phyloP scores from a whole-genome alignment of 2,888 invertebrate genomes.

The Flabesymbios commensalis region DNA sequence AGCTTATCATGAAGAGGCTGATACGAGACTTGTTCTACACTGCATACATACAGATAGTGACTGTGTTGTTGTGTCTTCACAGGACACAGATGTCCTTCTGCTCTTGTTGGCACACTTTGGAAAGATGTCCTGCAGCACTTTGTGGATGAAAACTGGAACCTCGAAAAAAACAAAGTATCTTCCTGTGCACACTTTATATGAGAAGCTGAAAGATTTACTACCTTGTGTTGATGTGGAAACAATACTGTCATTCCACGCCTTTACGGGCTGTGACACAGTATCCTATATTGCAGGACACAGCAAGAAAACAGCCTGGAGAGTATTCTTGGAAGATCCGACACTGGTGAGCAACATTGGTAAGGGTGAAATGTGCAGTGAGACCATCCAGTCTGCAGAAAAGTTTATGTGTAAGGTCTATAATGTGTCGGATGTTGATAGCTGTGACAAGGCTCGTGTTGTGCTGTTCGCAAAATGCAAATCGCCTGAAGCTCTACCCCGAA shows the following conservation, averaged over 20 bases:
- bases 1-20: conserved; percentile 6
- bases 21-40: conserved; percentile 1
- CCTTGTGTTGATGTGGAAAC: background rate
- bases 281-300: background rate
- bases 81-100: conserved; percentile 5
- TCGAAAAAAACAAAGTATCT: background rate
- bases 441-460: background rate
- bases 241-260: conserved; percentile 2
- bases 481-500: background rate
- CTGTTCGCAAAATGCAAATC: background rate
- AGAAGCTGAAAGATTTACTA: no score
- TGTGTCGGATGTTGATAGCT: background rate
- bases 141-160: conserved; percentile 2
- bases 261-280: conserved; percentile 4
- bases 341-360: no score
- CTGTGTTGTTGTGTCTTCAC: background rate
- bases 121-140: background rate
- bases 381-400: background rate
- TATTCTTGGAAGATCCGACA: background rate
- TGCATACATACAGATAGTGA: conserved; percentile 2
- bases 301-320: background rate
- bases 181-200: background rate
- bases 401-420: background rate
- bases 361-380: no score
- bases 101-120: background rate